Base-by-base conservation (phyloP, 2,797 vertebrate genomes). In the Pangasius sanitwongsei region DNA sequence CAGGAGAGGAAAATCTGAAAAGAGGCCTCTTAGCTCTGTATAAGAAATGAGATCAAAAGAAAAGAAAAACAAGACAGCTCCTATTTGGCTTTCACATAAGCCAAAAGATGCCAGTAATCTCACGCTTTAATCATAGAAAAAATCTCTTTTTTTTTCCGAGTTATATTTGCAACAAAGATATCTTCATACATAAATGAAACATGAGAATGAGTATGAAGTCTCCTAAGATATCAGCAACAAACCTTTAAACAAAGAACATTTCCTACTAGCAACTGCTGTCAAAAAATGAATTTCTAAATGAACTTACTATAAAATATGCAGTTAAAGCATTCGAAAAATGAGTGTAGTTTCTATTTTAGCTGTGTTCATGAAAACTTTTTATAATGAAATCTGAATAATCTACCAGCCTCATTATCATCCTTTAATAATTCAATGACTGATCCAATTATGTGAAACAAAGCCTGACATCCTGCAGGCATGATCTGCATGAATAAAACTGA, bases 401-500 rank as follows among this genome's bases (percentile, higher is more conserved):
- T 53, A 44, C 72, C 70, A n/a, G 89, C 34, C 80, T 87, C 86
- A 84, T 89, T 89, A 87, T 74, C 18, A n/a, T 48, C 74, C 12
- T 11, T 89, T 63, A 67, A 87, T 87, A 87, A 87, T 89, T 89
- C 7, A 87, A 50, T 59, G 41, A 84, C 48, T 57, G 86, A 63
- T 89, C 70, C 81, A 50, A 25, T 78, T 78, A 50, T 75, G 11
- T 8, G 59, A 55, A 50, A 85, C 70, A 78, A 77, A 75, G 25
- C 50, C 88, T 31, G 65, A 50, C 13, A 61, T 75, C 57, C 78
- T 34, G 78, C 55, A 87, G 80, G 63, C 37, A 48, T 53, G 83
- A 67, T 67, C 48, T 84, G 61, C 34, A 57, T 48, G 83, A 72
- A 67, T 61, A 72, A 72, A 61, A n/a, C 25, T 37, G 34, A 57